Evolutionary conservation across 2,113 vertebrate genomes (phyloP).

Genomic region (Seriola rivoliana): DNA sequence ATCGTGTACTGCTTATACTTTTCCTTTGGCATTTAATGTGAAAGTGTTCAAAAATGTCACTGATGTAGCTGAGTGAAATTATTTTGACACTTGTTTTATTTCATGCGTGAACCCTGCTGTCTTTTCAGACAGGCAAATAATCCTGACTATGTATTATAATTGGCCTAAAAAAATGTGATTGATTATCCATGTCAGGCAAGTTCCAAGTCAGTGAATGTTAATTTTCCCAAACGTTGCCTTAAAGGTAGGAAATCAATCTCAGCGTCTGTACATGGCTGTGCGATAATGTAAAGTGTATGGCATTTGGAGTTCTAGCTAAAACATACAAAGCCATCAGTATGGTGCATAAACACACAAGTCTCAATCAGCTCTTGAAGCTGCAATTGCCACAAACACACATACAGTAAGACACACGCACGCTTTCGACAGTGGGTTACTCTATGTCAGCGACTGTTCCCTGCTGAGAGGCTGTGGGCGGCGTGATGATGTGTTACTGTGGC

Average conservation of each 20-base stretch:
- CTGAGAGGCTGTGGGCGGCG: conserved; percentile 71
- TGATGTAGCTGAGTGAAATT: neutral
- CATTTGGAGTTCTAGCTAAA: conserved; percentile 46
- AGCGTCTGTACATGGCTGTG: neutral
- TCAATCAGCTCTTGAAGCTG: neutral
- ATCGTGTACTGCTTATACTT: neutral
- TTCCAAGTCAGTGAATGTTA: conserved; percentile 50
- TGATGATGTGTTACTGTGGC: conserved; percentile 71
- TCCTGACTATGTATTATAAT: neutral
- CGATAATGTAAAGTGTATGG: conserved; percentile 23
- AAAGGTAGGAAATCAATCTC: conserved; percentile 16
- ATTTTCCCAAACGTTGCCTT: conserved; percentile 27
- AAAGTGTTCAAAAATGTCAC: neutral
- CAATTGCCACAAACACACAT: conserved; percentile 22
- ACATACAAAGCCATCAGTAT: conserved; percentile 10
- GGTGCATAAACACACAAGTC: neutral
- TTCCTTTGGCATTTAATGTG: neutral
- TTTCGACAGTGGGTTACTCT: conserved; percentile 67
- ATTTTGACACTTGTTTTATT: neutral
- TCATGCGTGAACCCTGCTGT: neutral
- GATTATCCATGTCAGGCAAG: conserved; percentile 26
- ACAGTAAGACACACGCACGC: conserved; percentile 6
- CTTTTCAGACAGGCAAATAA: neutral
- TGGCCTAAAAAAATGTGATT: conserved; percentile 22
- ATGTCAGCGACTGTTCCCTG: conserved; percentile 71